Percentiles rank a stretch among this genome's conserved stretches.
Conservation (phyloP, 2,797 vertebrate species). For the Tiaroga cobitis region DNA sequence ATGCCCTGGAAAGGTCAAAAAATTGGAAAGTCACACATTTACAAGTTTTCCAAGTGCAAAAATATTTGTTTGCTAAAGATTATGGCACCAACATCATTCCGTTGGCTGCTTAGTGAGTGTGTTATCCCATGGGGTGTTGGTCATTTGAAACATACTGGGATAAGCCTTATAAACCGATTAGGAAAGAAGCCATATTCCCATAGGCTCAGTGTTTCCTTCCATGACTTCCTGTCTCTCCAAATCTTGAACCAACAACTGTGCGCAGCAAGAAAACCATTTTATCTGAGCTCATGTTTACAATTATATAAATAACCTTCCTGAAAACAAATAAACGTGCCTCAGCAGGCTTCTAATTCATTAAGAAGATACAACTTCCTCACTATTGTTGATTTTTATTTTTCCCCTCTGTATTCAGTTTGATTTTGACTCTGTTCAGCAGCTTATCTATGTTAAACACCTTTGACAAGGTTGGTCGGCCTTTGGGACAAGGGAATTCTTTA, state of each 20-base stretch:
- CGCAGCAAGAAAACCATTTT: conserved; percentile 34
- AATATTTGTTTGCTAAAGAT: conserved; percentile 28
- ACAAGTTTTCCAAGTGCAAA: conserved; percentile 14
- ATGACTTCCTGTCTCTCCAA: conserved; percentile 8
- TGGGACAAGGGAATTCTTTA: conserved; percentile 70
- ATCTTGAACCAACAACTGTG: conserved; percentile 24
- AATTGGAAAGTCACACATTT: not conserved
- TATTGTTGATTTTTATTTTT: conserved; percentile 49
- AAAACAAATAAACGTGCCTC: conserved; percentile 55
- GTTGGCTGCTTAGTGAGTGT: conserved; percentile 36
- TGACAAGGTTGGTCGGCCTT: conserved; percentile 69
- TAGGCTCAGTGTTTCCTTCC: conserved; percentile 25
- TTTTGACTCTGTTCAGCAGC: conserved; percentile 63
- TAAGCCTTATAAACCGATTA: conserved; percentile 47
- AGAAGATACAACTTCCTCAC: conserved; percentile 63
- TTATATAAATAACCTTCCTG: conserved; percentile 63
- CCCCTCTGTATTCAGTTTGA: conserved; percentile 40
- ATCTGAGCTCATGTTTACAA: conserved; percentile 56
- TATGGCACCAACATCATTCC: conserved; percentile 31
- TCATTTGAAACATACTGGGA: conserved; percentile 48
- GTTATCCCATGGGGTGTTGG: conserved; percentile 34
- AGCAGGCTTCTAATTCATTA: conserved; percentile 40
- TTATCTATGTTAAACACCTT: conserved; percentile 84
- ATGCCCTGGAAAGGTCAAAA: conserved; percentile 13
- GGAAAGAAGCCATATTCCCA: conserved; percentile 35